Base-by-base conservation (phyloP, 2,888 invertebrate genomes). In the Diarsia dahlii region DNA sequence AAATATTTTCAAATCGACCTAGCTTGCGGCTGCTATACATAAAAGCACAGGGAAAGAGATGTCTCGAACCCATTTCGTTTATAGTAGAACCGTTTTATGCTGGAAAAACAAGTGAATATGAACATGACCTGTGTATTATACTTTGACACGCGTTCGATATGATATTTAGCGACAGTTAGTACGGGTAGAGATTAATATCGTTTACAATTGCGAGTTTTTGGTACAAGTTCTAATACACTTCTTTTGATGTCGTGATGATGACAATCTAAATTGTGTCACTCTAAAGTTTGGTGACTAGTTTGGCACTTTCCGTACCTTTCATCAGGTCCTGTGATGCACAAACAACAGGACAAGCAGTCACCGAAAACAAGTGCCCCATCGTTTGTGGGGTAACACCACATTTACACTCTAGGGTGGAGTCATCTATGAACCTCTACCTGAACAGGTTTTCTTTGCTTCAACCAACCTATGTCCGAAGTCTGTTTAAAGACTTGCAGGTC, bases 21-120 rank as follows among this genome's bases (percentile, higher is more conserved):
- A 74, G 1, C 15, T 50, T 56, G 39, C 39, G 28, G 34, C 3
- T 45, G 28, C n/a, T 34, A 28, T 34, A 9, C 20, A 54, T 15
- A 13, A 63, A 74, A 81, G n/a, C 23, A 2, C 12, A 48, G 39
- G 54, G 80, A 23, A 15, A 8, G 13, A 54, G 9, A 34, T 58
- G 18, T 56, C 23, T 50, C 13, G 0, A 18, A 23, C 15, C 3
- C 1, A 15, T 46, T 72, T 18, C 2, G 6, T 58, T 28, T 28
- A 56, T 58, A 58, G 28, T 58, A 28, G 3, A 28, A 15, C 15
- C 15, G 3, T 28, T 28, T 28, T 28, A 28, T 28, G 15, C 3
- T 56, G 23, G 23, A 13, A 56, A 56, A 23, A 56, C 56, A 28
- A 3, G 56, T 56, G n/a, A 52, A 52, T 52, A 8, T 52, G 12